Evolutionary conservation across 1,140 invertebrate species (phyloP), one percentile per base, ranked within the genome.

Genomic region (Liolophura sinensis): DNA sequence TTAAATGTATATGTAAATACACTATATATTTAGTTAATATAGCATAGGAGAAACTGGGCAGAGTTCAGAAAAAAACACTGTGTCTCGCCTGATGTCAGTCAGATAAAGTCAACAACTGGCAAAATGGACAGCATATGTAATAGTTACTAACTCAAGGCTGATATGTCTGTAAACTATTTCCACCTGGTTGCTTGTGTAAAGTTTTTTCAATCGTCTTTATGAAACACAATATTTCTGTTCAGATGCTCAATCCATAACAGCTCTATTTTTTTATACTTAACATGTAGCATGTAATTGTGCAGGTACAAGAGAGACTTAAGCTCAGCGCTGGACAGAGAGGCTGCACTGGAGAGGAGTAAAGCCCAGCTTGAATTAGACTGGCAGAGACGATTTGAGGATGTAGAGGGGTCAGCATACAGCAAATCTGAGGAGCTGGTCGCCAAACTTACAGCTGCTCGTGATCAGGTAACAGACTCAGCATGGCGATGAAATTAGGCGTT

Each of bases 311-410:
- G 72, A 27, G 82, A 84, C 24, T 54, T 84, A 47, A 71, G 63
- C 27, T 51, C 60, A 15, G 78, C 80, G 18, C 65, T 78, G 12
- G 80, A 82, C 55, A 69, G 82, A 55, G 80, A 81, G 67, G 64
- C 69, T 15, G 60, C 65, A 22, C 61, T 80, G 49, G 78, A 83
- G 67, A 67, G 75, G 54, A 67, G 73, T 50, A 81, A 81, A 64
- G 70, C 73, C 5, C 79, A 82, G 72, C 49, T 78, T 54, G 77
- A 82, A n/a, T 64, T 82, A 1, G 81, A 82, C 72, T 84, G 82
- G 82, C 81, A 82, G 74, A 73, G 76, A 60, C 68, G 80, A 46
- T 78, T 68, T 63, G 78, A 82, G 50, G 73, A 79, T 58, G 24
- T 77, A 9, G 80, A 83, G 65, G 73, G 77, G 47, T 62, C 69